Evolutionary conservation across 1,140 invertebrate species (phyloP).

Genomic region (Euglossa dilemma): DNA sequence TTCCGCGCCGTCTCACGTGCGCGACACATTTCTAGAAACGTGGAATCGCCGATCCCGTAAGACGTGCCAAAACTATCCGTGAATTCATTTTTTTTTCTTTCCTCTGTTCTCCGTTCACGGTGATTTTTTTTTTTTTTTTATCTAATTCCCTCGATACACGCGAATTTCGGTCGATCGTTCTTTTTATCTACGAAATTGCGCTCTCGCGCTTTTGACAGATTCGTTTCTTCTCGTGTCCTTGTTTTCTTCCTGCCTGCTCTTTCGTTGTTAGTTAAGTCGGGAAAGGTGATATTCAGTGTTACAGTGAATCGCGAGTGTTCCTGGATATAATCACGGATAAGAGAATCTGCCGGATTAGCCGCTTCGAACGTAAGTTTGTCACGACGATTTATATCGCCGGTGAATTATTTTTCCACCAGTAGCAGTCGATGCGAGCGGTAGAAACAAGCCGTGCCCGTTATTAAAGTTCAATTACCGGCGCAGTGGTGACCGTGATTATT

Average conservation of each 20-base stretch:
- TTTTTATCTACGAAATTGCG: background rate
- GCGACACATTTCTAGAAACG: constrained; percentile 48
- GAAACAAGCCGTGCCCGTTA: constrained; percentile 16
- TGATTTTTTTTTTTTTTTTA: background rate
- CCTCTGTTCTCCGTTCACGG: too few species aligned
- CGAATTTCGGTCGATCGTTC: background rate
- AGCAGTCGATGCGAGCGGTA: background rate
- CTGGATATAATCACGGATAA: constrained; percentile 39
- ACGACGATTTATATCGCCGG: background rate
- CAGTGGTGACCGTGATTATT: constrained; percentile 46
- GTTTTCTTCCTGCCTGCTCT: background rate
- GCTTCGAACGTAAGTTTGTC: constrained; percentile 22
- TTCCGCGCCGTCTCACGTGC: constrained; percentile 56
- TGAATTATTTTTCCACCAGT: background rate
- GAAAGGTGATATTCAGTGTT: background rate
- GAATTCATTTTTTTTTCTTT: background rate
- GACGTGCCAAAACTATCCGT: background rate
- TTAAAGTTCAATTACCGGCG: constrained; percentile 44
- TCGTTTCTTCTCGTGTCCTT: too few species aligned
- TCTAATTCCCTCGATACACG: background rate
- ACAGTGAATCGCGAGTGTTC: background rate
- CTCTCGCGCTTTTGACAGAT: background rate
- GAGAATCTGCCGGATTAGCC: background rate
- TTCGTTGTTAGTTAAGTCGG: background rate
- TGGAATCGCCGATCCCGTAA: background rate